Evolutionary conservation across 2,797 vertebrate genomes (phyloP).

Genomic region (Chiloscyllium punctatum): DNA sequence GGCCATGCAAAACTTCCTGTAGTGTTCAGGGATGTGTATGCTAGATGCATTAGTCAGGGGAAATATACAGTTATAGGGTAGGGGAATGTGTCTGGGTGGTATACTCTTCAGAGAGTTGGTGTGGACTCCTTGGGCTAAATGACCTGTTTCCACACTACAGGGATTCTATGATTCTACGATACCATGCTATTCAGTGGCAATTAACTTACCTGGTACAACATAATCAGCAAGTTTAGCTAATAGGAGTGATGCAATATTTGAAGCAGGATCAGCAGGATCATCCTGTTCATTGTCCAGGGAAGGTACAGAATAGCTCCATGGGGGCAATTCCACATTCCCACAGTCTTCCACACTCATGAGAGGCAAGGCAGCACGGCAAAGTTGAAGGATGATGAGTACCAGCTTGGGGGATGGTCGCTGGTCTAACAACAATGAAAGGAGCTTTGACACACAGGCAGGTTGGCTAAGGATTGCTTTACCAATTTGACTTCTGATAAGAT

Average conservation of each 20-base stretch:
- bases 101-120: too few relatives aligned
- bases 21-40: too few relatives aligned
- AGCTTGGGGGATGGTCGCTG: constrained; percentile 95
- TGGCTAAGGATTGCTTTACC: constrained; percentile 97
- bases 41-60: too few relatives aligned
- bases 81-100: too few relatives aligned
- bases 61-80: too few relatives aligned
- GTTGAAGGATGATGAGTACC: constrained; percentile 94
- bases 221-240: constrained; percentile 94
- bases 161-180: too few relatives aligned
- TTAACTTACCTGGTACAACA: constrained; percentile 81
- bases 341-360: constrained; percentile 99
- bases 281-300: constrained; percentile 85
- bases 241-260: constrained; percentile 86
- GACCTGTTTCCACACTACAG: too few relatives aligned
- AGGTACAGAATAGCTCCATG: constrained; percentile 92
- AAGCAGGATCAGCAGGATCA: constrained; percentile 89
- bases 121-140: too few relatives aligned
- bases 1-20: too few relatives aligned
- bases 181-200: background rate
- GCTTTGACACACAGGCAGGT: constrained; percentile 95
- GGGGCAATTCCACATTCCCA: constrained; percentile 88
- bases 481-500: constrained; percentile 80
- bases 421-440: constrained; percentile 89
- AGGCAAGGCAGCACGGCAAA: constrained; percentile 88